These are phyloP conservation scores for Xiphydria camelus DNA, from an alignment of 2,888 invertebrate genomes.

Conservation along the genomic window DNA sequence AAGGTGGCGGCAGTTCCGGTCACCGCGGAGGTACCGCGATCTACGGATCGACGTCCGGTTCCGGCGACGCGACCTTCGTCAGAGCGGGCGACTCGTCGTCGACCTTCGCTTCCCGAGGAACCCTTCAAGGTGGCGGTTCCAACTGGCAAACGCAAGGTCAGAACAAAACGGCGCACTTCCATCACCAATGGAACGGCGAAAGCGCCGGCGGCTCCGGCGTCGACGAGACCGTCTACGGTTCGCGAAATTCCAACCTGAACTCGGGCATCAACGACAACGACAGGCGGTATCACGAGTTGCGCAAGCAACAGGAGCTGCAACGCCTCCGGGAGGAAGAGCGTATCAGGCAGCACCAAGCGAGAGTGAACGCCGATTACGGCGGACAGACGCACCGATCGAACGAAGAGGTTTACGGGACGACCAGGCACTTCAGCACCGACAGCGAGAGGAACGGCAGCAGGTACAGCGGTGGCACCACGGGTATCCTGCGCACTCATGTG, in stretches of 20 bases:
- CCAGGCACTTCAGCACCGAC: constrained; percentile 29
- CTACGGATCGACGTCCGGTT: background rate
- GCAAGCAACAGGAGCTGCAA: constrained; percentile 22
- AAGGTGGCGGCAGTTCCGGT: constrained; percentile 12
- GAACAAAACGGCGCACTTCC: background rate
- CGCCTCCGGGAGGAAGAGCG: constrained; percentile 25
- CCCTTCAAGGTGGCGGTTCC: background rate
- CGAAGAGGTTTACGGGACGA: constrained; percentile 38
- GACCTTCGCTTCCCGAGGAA: background rate
- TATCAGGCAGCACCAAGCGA: constrained; percentile 18
- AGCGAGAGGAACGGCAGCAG: constrained; percentile 14
- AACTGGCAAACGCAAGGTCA: no score
- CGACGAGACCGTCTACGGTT: no score
- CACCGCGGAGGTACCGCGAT: background rate
- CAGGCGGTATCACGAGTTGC: background rate
- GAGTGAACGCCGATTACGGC: constrained; percentile 16
- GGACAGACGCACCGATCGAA: constrained; percentile 13
- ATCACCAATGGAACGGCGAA: background rate
- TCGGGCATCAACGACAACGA: background rate
- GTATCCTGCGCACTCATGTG: constrained; percentile 12
- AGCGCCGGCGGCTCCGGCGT: no score
- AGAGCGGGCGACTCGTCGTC: background rate
- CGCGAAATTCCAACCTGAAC: background rate
- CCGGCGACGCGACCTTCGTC: background rate
- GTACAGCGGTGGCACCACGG: constrained; percentile 13